A percentile compares a stretch with the other conserved stretches of the same genome.
Conservation (phyloP, 2,888 invertebrate genomes). For the Mesorhabditis sp. region DNA sequence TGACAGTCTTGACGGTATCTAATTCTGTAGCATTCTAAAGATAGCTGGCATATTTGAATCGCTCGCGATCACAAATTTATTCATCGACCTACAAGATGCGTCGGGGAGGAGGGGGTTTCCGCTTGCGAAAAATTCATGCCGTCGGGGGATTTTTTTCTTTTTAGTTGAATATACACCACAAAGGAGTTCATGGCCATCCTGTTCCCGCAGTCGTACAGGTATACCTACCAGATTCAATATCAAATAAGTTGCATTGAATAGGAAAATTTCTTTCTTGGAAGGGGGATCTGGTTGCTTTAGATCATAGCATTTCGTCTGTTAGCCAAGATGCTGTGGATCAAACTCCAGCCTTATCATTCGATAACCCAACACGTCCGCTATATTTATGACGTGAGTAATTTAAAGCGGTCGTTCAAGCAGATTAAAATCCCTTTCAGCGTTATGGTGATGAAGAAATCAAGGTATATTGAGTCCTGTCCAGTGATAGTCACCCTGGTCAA, state of each 20-base stretch:
- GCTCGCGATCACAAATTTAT: no score
- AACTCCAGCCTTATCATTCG: constrained; percentile 50
- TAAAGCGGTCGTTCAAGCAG: not conserved
- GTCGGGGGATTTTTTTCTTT: constrained; percentile 10
- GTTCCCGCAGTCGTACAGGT: constrained; percentile 46
- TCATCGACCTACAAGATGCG: not conserved
- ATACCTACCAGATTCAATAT: not conserved
- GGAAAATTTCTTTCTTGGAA: not conserved
- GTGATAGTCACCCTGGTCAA: no score
- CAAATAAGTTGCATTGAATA: no score
- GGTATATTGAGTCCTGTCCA: not conserved
- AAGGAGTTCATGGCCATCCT: constrained; percentile 49
- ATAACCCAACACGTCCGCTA: constrained; percentile 53
- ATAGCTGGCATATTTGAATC: no score
- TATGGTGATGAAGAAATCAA: constrained; percentile 5
- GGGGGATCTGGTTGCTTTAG: constrained; percentile 30
- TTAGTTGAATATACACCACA: constrained; percentile 71
- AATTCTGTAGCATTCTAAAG: not conserved
- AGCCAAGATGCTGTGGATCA: constrained; percentile 43
- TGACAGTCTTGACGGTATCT: constrained; percentile 72
- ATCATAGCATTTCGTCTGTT: constrained; percentile 48
- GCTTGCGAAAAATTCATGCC: no score
- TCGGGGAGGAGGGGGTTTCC: not conserved
- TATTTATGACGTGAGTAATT: constrained; percentile 38
- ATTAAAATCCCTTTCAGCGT: not conserved